These are phyloP conservation scores for Agraylea sexmaculata DNA, from an alignment of 1,140 invertebrate genomes.

Conservation along the genomic window DNA sequence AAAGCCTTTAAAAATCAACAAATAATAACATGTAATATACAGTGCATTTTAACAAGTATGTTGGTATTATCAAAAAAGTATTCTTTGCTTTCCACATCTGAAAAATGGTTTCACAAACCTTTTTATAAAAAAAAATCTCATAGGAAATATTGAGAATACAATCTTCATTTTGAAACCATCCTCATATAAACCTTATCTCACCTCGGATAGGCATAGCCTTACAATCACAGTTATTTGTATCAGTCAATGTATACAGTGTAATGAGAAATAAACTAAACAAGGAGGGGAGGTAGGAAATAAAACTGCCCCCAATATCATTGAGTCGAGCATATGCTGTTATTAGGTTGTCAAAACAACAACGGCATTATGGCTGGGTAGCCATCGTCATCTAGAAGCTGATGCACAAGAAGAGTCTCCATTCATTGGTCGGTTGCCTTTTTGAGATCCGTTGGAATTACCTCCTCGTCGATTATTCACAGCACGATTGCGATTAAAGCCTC, in stretches of 20 bases:
- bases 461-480: slow-evolving; percentile 29
- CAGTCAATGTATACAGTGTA: neutral
- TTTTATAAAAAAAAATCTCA: too few species aligned
- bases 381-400: slow-evolving; percentile 22
- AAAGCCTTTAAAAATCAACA: neutral
- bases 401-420: slow-evolving; percentile 16
- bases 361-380: slow-evolving; percentile 12
- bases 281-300: slow-evolving; percentile 9
- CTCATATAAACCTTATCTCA: too few species aligned
- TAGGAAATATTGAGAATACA: too few species aligned
- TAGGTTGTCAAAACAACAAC: slow-evolving; percentile 21
- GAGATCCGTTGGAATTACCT: slow-evolving; percentile 15
- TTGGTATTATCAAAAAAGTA: too few species aligned
- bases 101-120: too few species aligned
- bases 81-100: too few species aligned
- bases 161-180: too few species aligned
- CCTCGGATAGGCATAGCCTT: neutral
- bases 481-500: slow-evolving; percentile 32
- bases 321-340: slow-evolving; percentile 18
- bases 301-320: slow-evolving; percentile 15
- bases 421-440: slow-evolving; percentile 12
- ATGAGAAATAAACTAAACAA: neutral
- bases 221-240: neutral
- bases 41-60: neutral
- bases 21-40: neutral